Conservation (phyloP, 2,113 vertebrate genomes). For the Probosciger aterrimus region DNA sequence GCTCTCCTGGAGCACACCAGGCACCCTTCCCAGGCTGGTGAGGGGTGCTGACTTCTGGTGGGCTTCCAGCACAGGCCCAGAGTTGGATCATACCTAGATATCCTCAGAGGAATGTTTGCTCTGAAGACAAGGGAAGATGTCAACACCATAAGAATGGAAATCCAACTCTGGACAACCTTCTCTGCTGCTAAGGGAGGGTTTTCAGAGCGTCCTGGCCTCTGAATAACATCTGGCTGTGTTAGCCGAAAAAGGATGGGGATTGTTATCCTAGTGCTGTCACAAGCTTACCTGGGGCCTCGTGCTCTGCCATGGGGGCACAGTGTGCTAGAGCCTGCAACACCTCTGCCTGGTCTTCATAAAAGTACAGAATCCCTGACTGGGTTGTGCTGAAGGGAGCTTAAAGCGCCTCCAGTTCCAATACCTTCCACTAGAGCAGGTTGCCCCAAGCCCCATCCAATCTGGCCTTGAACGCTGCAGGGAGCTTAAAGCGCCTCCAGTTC, state of each 20-base stretch:
- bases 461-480: not conserved
- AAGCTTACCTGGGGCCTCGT: not conserved
- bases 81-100: not conserved
- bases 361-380: not conserved
- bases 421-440: not conserved
- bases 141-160: not conserved
- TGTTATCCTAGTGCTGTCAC: not conserved
- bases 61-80: not conserved
- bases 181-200: not conserved
- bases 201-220: not conserved
- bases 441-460: not conserved
- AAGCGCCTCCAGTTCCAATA: not conserved
- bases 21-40: not conserved
- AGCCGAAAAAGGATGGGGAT: not conserved
- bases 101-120: not conserved
- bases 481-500: not conserved
- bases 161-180: not conserved
- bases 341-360: not conserved
- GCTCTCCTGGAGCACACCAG: not conserved
- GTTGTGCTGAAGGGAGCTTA: not conserved
- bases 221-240: not conserved
- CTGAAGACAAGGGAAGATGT: not conserved
- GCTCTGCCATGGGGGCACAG: not conserved
- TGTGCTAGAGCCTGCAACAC: accelerated
- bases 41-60: not conserved